phyloP scores from a whole-genome alignment of 2,888 invertebrate species.

The Limnephilus marmoratus region DNA sequence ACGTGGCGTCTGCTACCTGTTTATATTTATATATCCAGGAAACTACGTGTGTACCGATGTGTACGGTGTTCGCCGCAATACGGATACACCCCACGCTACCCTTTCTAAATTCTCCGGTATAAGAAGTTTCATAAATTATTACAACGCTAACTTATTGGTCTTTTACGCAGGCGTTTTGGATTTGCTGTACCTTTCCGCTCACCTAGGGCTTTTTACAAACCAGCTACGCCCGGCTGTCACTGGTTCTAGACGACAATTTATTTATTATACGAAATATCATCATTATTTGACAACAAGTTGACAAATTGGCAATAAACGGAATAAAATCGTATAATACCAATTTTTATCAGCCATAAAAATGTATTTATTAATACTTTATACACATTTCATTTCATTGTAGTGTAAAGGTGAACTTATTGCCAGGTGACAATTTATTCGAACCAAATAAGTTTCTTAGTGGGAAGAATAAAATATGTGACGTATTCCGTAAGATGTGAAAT shows the following conservation, averaged over 20 bases:
- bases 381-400: not conserved
- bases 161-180: not conserved
- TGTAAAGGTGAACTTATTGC: not conserved
- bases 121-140: slow-evolving; percentile 2
- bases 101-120: not conserved
- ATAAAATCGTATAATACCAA: not conserved
- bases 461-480: not conserved
- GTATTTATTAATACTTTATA: not conserved
- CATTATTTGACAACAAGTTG: not conserved
- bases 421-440: not conserved
- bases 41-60: not conserved
- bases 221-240: not conserved
- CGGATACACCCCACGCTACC: not conserved
- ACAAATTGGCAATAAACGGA: not conserved
- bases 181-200: not conserved
- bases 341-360: not conserved
- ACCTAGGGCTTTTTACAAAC: not conserved
- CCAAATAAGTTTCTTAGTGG: not conserved
- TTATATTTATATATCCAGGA: not conserved
- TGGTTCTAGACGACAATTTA: not conserved
- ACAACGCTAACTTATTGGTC: not conserved
- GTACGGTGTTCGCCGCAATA: not conserved
- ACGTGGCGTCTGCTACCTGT: not conserved
- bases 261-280: not conserved
- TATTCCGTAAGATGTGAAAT: not conserved